Percentiles rank a stretch among this genome's conserved stretches.
These are phyloP conservation scores for Hyperoplus lanceolatus DNA, from an alignment of 2,797 vertebrate genomes.

Conservation along the genomic window DNA sequence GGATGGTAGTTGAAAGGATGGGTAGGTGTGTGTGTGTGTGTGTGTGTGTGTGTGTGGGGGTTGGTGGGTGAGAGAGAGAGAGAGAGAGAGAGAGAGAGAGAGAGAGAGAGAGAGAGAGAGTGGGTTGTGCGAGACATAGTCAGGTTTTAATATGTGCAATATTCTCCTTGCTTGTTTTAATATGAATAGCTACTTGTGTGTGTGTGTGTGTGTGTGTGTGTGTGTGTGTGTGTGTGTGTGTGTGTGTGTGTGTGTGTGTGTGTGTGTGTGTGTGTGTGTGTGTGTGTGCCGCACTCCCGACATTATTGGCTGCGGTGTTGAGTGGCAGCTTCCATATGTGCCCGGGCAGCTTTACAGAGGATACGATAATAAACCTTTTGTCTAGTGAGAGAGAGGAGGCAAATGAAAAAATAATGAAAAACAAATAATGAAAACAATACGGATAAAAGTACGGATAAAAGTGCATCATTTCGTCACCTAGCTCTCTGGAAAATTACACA, in stretches of 20 bases:
- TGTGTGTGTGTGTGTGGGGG: not conserved
- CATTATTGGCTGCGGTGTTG: constrained; percentile 77
- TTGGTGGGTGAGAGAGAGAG: constrained; percentile 13
- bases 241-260: too few species aligned
- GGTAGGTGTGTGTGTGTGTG: not conserved
- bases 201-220: too few species aligned
- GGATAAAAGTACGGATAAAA: constrained; percentile 70
- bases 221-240: too few species aligned
- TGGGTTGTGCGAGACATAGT: constrained; percentile 50
- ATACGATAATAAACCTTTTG: constrained; percentile 79
- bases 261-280: too few species aligned
- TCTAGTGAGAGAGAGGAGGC: constrained; percentile 55
- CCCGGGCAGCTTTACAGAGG: constrained; percentile 63
- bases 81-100: constrained; percentile 21
- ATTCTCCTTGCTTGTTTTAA: constrained; percentile 81
- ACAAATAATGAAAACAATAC: constrained; percentile 71
- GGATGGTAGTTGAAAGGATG: not conserved
- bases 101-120: not conserved
- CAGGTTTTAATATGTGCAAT: constrained; percentile 79
- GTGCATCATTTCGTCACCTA: constrained; percentile 71
- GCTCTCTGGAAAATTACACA: constrained; percentile 63
- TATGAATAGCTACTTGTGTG: constrained; percentile 79
- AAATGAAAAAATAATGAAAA: constrained; percentile 79
- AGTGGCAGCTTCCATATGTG: constrained; percentile 81
- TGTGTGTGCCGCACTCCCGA: constrained; percentile 20